Percentiles rank a stretch among this genome's conserved stretches.
phyloP scores from a whole-genome alignment of 2,888 invertebrate species.

The Ophonus ardosiacus region DNA sequence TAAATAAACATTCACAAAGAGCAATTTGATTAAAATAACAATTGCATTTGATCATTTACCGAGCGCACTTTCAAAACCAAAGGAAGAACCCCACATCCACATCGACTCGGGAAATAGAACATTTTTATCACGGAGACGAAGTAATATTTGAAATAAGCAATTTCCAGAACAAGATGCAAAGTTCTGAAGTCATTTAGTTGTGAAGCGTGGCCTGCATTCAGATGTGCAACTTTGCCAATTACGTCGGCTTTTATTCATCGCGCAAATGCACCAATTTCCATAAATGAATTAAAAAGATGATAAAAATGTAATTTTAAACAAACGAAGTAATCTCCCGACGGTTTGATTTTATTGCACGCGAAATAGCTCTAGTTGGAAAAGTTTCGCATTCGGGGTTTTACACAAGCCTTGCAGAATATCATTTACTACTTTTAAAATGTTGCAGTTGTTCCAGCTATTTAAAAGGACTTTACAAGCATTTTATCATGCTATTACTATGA shows the following conservation, averaged over 20 bases:
- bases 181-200: constrained; percentile 51
- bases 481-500: background rate
- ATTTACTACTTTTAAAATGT: background rate
- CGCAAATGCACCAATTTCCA: constrained; percentile 57
- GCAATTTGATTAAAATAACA: constrained; percentile 38
- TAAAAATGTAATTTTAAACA: constrained; percentile 58
- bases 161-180: constrained; percentile 45
- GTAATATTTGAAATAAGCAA: constrained; percentile 56
- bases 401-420: background rate
- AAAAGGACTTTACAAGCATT: background rate
- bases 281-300: constrained; percentile 62
- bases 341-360: constrained; percentile 23
- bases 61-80: constrained; percentile 14
- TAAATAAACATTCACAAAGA: constrained; percentile 31
- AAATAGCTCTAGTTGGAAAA: background rate
- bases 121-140: constrained; percentile 45
- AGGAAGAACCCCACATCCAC: background rate
- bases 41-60: constrained; percentile 27
- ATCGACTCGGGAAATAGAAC: background rate
- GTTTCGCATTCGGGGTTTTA: background rate
- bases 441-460: background rate
- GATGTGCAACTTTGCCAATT: constrained; percentile 57
- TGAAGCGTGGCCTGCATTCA: constrained; percentile 29
- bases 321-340: constrained; percentile 12
- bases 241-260: constrained; percentile 41